Conservation (phyloP, 2,888 invertebrate species). For the Eupithecia tripunctaria region DNA sequence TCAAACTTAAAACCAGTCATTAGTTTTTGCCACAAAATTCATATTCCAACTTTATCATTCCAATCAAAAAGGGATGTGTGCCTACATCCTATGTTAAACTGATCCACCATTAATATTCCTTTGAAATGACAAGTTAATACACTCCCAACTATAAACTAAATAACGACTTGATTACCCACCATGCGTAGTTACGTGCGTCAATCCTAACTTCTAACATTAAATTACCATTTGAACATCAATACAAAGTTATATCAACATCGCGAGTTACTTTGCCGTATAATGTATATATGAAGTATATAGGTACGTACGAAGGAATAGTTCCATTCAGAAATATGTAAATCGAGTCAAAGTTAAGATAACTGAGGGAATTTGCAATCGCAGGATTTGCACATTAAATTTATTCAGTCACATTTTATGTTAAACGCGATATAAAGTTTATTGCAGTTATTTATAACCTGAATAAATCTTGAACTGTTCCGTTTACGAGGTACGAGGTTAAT, state of each 20-base stretch:
- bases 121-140: conserved; percentile 20
- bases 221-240: conserved; percentile 35
- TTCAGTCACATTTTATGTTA: conserved; percentile 11
- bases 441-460: background rate
- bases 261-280: conserved; percentile 11
- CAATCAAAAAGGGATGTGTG: background rate
- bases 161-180: conserved; percentile 15
- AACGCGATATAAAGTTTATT: background rate
- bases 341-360: conserved; percentile 38
- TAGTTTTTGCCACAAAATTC: background rate
- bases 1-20: background rate
- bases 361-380: conserved; percentile 42
- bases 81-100: background rate
- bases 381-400: conserved; percentile 19
- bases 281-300: background rate
- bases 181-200: conserved; percentile 13
- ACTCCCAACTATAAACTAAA: conserved; percentile 22
- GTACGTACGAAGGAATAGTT: conserved; percentile 20
- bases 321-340: conserved; percentile 51
- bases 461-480: background rate
- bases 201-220: conserved; percentile 24
- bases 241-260: conserved; percentile 25
- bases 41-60: background rate
- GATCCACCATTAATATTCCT: conserved; percentile 12
- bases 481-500: background rate